Evolutionary conservation across 2,113 vertebrate genomes (phyloP).

Genomic region (Eubucco bourcierii): DNA sequence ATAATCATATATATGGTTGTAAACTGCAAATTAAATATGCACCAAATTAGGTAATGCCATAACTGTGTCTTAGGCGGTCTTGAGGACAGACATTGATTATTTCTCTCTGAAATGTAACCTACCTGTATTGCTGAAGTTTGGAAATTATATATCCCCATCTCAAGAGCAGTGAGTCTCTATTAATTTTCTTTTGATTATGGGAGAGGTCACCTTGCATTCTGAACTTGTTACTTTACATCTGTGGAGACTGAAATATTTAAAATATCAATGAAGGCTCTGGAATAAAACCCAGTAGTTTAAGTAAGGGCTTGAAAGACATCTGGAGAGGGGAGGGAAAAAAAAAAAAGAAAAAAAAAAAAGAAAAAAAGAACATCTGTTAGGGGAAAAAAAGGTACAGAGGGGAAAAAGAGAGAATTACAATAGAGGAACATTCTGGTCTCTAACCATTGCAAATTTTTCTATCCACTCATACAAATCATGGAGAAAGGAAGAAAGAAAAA

Average conservation of each 20-base stretch:
- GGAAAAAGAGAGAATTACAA: background rate
- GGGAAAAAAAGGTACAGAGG: background rate
- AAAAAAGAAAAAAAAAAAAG: background rate
- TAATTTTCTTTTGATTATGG: background rate
- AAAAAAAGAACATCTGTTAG: constrained; percentile 6
- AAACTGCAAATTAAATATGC: constrained; percentile 27
- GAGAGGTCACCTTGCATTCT: constrained; percentile 26
- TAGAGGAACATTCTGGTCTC: constrained; percentile 41
- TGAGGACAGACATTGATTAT: background rate
- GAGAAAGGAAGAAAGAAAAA: constrained; percentile 46
- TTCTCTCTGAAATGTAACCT: background rate
- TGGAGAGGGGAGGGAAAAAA: background rate
- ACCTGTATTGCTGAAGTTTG: background rate
- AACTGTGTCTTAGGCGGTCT: background rate
- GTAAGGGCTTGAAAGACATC: constrained; percentile 39
- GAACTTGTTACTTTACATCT: constrained; percentile 17
- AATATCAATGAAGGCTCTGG: background rate
- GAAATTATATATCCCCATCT: background rate
- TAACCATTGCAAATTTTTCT: constrained; percentile 55
- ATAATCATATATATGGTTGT: background rate
- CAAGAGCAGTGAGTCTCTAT: background rate
- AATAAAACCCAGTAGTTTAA: background rate
- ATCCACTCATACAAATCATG: constrained; percentile 34
- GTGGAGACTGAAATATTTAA: background rate
- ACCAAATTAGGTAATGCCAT: background rate